A percentile compares a stretch with the other conserved stretches of the same genome.
Evolutionary conservation across 2,797 vertebrate species (phyloP).

Genomic region (Anguilla pacifica): DNA sequence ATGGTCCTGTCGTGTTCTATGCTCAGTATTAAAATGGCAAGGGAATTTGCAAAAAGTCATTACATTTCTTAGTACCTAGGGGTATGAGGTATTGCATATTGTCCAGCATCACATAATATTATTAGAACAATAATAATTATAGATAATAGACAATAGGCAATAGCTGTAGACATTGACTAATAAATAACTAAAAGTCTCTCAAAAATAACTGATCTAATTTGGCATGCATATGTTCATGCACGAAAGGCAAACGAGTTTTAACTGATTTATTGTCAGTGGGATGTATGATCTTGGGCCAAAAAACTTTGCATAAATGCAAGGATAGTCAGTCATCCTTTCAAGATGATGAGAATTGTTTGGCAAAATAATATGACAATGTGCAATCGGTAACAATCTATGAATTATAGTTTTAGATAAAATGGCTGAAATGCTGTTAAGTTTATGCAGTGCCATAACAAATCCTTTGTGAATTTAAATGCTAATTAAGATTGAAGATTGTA

Average conservation of each 20-base stretch:
- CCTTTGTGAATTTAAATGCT: neutral
- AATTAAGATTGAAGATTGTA: neutral
- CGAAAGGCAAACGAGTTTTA: neutral
- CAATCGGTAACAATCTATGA: neutral
- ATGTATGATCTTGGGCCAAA: neutral
- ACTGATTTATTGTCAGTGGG: neutral
- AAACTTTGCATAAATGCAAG: neutral
- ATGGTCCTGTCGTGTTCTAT: constrained; percentile 55
- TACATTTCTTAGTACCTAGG: neutral
- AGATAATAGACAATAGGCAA: neutral
- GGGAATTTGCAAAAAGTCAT: constrained; percentile 34
- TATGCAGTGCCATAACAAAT: neutral
- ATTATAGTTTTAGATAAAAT: neutral
- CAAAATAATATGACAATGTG: neutral
- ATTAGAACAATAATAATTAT: neutral
- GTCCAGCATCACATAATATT: neutral
- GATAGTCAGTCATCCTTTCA: neutral
- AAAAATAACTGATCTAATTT: neutral
- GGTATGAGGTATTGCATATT: neutral
- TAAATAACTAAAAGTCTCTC: neutral
- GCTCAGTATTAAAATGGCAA: constrained; percentile 50
- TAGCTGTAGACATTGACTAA: neutral
- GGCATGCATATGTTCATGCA: neutral
- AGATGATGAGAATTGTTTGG: neutral
- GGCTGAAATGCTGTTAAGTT: neutral